These are phyloP conservation scores for Phyllostomus hastatus DNA, from an alignment of 2,113 vertebrate species.

Conservation along the genomic window DNA sequence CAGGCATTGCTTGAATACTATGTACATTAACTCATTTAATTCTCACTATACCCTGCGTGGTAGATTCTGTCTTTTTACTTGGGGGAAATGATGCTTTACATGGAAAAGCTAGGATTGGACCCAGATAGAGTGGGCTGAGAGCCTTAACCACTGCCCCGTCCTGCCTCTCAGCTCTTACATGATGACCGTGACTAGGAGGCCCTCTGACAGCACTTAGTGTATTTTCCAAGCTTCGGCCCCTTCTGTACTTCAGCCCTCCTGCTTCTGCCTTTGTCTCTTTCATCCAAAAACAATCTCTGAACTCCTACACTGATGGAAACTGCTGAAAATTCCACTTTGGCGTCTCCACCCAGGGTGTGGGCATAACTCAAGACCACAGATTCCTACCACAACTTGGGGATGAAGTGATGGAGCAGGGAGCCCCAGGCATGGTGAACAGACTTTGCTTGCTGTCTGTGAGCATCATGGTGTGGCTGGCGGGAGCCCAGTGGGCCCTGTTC, in stretches of 20 bases:
- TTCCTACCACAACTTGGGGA: background rate
- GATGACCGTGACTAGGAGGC: background rate
- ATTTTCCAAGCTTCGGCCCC: background rate
- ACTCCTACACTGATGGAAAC: background rate
- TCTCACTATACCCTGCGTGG: background rate
- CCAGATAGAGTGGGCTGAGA: background rate
- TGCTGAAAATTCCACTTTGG: conserved; percentile 29
- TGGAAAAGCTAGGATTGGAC: background rate
- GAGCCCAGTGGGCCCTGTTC: background rate
- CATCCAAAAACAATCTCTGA: background rate
- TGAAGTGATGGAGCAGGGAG: background rate
- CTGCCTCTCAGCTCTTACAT: background rate
- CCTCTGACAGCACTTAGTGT: background rate
- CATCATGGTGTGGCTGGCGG: background rate
- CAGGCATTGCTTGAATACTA: background rate
- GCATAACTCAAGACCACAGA: background rate
- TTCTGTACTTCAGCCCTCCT: background rate
- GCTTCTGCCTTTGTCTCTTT: background rate
- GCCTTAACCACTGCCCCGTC: background rate
- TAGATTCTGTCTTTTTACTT: background rate
- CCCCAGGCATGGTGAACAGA: background rate
- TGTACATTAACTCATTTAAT: background rate
- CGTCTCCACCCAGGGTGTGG: background rate
- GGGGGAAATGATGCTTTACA: background rate
- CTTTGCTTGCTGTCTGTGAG: background rate